Evolutionary conservation across 2,113 vertebrate genomes (phyloP).

Genomic region (Heptranchias perlo): DNA sequence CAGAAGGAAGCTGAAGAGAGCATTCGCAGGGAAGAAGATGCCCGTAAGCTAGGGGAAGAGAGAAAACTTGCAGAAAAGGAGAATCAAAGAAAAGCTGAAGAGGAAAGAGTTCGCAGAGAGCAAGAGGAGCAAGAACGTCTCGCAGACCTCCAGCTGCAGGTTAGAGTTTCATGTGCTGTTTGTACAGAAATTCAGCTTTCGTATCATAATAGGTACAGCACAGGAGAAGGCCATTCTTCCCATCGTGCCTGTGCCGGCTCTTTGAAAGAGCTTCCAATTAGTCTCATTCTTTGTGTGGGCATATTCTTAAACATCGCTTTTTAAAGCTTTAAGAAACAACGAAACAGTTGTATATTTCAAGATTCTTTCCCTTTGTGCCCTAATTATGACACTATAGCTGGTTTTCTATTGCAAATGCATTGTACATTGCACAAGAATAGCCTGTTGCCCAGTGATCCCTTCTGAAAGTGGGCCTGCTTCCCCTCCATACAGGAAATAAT

Average conservation of each 20-base stretch:
- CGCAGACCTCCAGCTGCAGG: constrained; percentile 68
- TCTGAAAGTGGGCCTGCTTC: background rate
- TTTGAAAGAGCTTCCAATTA: too few relatives aligned
- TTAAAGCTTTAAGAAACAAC: background rate
- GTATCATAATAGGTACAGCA: too few relatives aligned
- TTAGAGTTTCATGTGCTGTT: constrained; percentile 42
- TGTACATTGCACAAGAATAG: background rate
- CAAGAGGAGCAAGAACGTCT: constrained; percentile 67
- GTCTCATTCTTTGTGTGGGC: too few relatives aligned
- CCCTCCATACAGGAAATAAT: background rate
- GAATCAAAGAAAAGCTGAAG: constrained; percentile 57
- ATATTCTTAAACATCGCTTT: background rate
- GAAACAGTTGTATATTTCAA: background rate
- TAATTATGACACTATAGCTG: background rate
- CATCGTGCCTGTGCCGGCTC: too few relatives aligned
- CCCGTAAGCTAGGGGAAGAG: constrained; percentile 57
- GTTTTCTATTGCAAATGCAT: background rate
- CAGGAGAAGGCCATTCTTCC: too few relatives aligned
- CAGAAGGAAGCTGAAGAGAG: constrained; percentile 59
- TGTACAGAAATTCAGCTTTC: background rate
- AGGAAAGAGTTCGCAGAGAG: constrained; percentile 56
- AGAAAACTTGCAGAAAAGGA: constrained; percentile 58
- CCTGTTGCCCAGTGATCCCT: background rate
- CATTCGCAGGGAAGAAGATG: constrained; percentile 53
- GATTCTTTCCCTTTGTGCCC: background rate